A percentile compares a stretch with the other conserved stretches of the same genome.
Conservation (phyloP, 1,140 invertebrate species). For the Lasioglossum albipes region DNA sequence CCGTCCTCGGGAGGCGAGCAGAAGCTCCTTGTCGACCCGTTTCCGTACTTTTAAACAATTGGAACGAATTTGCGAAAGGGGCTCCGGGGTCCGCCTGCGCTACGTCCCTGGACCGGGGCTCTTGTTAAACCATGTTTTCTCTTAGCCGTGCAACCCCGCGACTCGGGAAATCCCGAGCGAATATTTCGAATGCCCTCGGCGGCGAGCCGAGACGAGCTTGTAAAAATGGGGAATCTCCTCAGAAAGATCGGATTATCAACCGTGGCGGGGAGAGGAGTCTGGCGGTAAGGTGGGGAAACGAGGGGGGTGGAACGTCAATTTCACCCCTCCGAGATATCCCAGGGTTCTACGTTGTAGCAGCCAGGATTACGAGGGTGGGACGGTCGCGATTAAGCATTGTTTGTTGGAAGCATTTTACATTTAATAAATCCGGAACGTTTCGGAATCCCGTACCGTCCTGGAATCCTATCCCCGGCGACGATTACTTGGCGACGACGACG, state of each 20-base stretch:
- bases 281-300: too few species aligned
- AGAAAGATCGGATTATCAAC: slow-evolving; percentile 61
- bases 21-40: background rate
- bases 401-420: slow-evolving; percentile 64
- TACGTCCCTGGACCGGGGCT: too few species aligned
- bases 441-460: slow-evolving; percentile 24
- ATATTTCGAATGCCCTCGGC: slow-evolving; percentile 53
- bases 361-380: slow-evolving; percentile 55
- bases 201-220: slow-evolving; percentile 52
- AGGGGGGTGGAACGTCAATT: slow-evolving; percentile 13
- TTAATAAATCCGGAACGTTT: slow-evolving; percentile 65
- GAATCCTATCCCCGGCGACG: background rate
- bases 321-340: background rate
- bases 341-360: background rate
- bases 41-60: slow-evolving; percentile 51
- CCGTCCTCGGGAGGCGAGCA: background rate
- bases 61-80: slow-evolving; percentile 1
- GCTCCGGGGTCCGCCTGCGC: background rate
- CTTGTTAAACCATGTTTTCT: background rate
- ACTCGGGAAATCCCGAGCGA: slow-evolving; percentile 4
- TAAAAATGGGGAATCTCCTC: slow-evolving; percentile 67
- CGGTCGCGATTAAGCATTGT: slow-evolving; percentile 70
- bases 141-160: background rate
- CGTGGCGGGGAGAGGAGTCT: background rate
- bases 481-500: slow-evolving; percentile 18